Conservation (phyloP, 2,113 vertebrate species). For the Cygnus buccinator region DNA sequence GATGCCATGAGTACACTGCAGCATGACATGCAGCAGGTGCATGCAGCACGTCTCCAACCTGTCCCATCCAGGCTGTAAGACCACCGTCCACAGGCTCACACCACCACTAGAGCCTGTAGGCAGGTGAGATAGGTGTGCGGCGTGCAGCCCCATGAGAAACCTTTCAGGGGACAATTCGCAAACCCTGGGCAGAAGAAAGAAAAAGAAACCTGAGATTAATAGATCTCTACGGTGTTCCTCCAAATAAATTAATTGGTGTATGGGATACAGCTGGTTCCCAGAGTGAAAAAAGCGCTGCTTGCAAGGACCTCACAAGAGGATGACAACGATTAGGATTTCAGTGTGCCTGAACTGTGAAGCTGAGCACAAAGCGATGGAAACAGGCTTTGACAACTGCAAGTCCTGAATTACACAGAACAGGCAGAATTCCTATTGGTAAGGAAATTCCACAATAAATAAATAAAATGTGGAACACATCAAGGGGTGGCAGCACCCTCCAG, state of each 20-base stretch:
- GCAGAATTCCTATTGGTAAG: not conserved
- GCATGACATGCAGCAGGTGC: too few species aligned
- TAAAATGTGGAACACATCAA: not conserved
- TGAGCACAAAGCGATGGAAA: not conserved
- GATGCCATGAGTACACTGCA: too few species aligned
- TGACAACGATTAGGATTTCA: not conserved
- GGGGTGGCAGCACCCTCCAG: not conserved
- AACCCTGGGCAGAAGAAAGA: rapidly evolving
- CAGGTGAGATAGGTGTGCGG: rapidly evolving
- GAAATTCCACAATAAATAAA: not conserved
- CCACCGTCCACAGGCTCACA: rapidly evolving
- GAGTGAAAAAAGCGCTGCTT: not conserved
- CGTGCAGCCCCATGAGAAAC: not conserved
- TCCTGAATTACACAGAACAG: not conserved
- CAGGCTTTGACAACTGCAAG: not conserved
- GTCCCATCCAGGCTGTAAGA: not conserved
- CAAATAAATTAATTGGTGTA: not conserved
- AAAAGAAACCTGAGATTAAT: constrained; percentile 18
- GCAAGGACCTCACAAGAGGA: not conserved
- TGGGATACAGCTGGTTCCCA: not conserved
- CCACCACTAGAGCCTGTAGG: not conserved
- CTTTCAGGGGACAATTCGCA: not conserved
- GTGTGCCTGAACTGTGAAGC: not conserved
- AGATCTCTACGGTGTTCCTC: not conserved
- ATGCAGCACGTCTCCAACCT: too few species aligned